Evolutionary conservation across 2,888 invertebrate genomes (phyloP).

Genomic region (Hydriomena furcata): DNA sequence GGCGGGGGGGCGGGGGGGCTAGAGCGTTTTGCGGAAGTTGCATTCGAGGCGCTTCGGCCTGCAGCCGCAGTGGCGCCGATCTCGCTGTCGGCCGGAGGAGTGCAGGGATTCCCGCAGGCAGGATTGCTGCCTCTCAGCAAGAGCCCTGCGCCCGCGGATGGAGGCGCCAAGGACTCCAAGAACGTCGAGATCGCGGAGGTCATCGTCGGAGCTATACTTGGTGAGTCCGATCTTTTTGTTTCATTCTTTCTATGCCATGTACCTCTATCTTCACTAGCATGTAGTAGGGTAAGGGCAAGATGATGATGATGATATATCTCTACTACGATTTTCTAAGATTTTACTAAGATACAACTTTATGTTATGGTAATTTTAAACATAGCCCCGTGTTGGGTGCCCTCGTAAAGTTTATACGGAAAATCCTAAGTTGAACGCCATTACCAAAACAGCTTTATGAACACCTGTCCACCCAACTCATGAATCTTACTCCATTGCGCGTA

Average conservation of each 20-base stretch:
- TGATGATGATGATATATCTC: no score
- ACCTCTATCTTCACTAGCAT: no score
- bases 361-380: background rate
- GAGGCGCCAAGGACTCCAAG: constrained; percentile 91
- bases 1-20: constrained; percentile 53
- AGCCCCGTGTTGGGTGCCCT: constrained; percentile 13
- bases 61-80: constrained; percentile 89
- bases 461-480: background rate
- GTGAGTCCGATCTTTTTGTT: constrained; percentile 69
- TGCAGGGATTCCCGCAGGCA: constrained; percentile 87
- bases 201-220: constrained; percentile 98
- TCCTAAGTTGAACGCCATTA: no score
- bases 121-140: constrained; percentile 90
- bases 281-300: no score
- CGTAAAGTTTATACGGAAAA: no score
- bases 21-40: constrained; percentile 90
- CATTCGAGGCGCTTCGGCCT: constrained; percentile 87
- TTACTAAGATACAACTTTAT: no score
- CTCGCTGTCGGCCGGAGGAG: constrained; percentile 88
- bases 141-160: constrained; percentile 91
- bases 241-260: background rate
- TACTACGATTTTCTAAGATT: no score
- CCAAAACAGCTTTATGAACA: no score
- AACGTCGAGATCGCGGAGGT: constrained; percentile 97
- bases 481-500: no score